Percentiles rank a stretch among this genome's conserved stretches.
These are phyloP conservation scores for Pterostichus madidus DNA, from an alignment of 2,888 invertebrate species.

Conservation along the genomic window DNA sequence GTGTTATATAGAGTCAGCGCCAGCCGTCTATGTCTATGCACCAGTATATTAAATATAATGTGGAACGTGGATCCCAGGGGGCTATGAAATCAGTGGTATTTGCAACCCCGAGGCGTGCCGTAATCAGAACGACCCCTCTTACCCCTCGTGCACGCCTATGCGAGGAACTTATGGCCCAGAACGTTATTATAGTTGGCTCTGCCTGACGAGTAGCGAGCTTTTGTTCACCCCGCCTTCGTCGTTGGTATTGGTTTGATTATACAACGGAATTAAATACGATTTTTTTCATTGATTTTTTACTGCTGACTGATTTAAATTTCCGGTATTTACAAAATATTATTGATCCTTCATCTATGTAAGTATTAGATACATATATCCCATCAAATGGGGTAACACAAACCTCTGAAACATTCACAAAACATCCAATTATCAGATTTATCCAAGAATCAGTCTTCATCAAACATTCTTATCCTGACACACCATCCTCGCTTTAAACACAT, in stretches of 20 bases:
- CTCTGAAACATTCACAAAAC: too few relatives aligned
- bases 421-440: too few relatives aligned
- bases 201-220: conserved; percentile 54
- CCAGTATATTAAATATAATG: conserved; percentile 67
- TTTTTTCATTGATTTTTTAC: conserved; percentile 36
- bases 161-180: conserved; percentile 65
- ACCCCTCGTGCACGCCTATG: conserved; percentile 28
- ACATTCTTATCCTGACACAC: too few relatives aligned
- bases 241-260: not conserved
- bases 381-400: too few relatives aligned
- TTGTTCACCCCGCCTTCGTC: conserved; percentile 47
- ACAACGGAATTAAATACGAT: conserved; percentile 21
- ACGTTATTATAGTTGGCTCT: conserved; percentile 62
- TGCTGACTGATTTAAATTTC: conserved; percentile 43
- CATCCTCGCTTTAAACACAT: too few relatives aligned
- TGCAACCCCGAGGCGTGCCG: conserved; percentile 66
- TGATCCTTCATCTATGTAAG: too few relatives aligned
- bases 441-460: too few relatives aligned
- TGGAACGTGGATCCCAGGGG: conserved; percentile 61
- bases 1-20: conserved; percentile 31
- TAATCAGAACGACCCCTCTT: conserved; percentile 62
- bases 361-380: too few relatives aligned
- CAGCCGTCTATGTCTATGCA: conserved; percentile 37
- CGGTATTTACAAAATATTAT: conserved; percentile 10
- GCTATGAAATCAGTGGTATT: conserved; percentile 67